Conservation (phyloP, 2,113 vertebrate species). For the Budorcas taxicolor region DNA sequence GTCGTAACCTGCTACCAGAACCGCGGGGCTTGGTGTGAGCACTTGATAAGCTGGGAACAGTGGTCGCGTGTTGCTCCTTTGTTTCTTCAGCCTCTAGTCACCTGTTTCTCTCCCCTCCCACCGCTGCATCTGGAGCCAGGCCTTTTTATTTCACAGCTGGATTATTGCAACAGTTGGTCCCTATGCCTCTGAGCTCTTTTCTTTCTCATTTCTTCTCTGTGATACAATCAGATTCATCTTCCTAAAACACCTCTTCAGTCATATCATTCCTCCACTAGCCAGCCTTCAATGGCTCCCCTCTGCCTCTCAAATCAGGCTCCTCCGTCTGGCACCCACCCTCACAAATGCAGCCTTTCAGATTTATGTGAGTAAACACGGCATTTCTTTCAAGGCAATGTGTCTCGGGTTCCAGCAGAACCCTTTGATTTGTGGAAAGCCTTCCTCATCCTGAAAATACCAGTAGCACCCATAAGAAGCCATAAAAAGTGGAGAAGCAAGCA, state of each 20-base stretch:
- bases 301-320: constrained; percentile 18
- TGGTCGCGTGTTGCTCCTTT: background rate
- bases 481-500: background rate
- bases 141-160: constrained; percentile 10
- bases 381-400: constrained; percentile 17
- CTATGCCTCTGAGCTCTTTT: constrained; percentile 29
- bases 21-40: background rate
- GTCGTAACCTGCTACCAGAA: rapidly evolving
- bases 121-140: background rate
- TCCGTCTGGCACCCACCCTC: background rate
- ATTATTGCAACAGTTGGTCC: background rate
- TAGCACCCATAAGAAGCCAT: background rate
- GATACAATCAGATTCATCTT: constrained; percentile 13
- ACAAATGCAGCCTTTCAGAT: background rate
- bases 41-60: background rate
- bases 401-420: background rate
- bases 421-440: constrained; percentile 25
- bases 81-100: background rate
- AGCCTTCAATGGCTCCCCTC: background rate
- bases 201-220: constrained; percentile 3
- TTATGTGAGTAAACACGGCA: background rate
- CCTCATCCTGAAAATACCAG: background rate
- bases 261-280: background rate
- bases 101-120: background rate
- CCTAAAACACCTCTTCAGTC: background rate